Evolutionary conservation across 2,797 vertebrate genomes (phyloP), one percentile per base, ranked within the genome.

Genomic region (Otus scops): DNA sequence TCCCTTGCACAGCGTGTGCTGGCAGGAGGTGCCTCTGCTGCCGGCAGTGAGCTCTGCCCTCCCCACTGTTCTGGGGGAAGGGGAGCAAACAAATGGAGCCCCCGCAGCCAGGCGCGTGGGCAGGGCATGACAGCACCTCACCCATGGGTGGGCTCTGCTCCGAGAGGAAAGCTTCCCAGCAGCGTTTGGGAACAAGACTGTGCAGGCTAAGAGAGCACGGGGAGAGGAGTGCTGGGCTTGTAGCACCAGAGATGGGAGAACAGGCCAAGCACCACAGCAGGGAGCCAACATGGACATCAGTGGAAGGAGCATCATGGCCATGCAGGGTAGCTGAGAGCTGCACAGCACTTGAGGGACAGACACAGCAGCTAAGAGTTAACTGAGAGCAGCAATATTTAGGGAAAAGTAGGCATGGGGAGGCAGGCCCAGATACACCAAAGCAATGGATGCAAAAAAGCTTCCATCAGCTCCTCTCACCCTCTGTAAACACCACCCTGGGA

Each of bases 201-300:
- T 10, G 68, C 61, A 32, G 86, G 65, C 38, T 54, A 9, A 36
- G 36, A 18, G 41, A 67, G 67, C 68, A 28, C 3, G 1, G 34
- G 71, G 53, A 38, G 67, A 38, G 41, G 14, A 12, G 9, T 13
- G 27, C 54, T 26, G 63, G 22, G 48, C 67, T 83, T 7, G 2
- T 10, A 56, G 65, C 78, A 48, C 51, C 32, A 9, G 60, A 10
- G 50, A 8, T 32, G n/a, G 57, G 20, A 45, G 60, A 47, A 38
- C 5, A n/a, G 57, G 65, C 65, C 74, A 17, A 36, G 53, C 51
- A 18, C 0, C 0, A 9, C 43, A 47, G 43, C 51, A 63, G 36
- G 30, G 39, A 71, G 23, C 5, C 6, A 10, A 4, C 28, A 10
- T 0, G 5, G 30, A 10, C 0, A 0, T 19, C 7, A 8, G 23